These are phyloP conservation scores for Dicerorhinus sumatrensis DNA, from an alignment of 2,113 vertebrate species.

Conservation along the genomic window DNA sequence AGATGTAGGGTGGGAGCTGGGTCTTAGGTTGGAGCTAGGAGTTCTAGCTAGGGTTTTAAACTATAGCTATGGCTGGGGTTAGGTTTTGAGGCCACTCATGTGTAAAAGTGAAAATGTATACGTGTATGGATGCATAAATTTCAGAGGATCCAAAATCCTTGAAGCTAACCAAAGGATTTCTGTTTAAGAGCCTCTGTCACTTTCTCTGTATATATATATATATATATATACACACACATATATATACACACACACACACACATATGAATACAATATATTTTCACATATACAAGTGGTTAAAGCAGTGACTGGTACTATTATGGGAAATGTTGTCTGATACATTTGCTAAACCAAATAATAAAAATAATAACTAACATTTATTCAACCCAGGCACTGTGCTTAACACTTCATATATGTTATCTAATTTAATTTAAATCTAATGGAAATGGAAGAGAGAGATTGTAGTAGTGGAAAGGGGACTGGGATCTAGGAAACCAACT, in stretches of 20 bases:
- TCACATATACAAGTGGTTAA: not conserved
- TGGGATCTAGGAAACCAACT: not conserved
- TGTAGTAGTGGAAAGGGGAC: not conserved
- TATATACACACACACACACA: not conserved
- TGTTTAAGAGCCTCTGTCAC: not conserved
- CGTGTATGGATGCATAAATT: not conserved
- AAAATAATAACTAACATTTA: not conserved
- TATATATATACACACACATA: not conserved
- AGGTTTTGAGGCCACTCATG: not conserved
- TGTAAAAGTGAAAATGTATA: not conserved
- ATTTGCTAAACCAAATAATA: not conserved
- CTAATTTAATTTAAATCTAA: not conserved
- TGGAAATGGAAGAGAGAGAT: not conserved
- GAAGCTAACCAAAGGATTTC: not conserved
- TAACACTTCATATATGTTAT: not conserved
- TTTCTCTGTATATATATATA: not conserved
- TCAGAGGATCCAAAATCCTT: not conserved
- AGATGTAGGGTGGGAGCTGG: not conserved
- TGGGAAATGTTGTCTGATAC: not conserved
- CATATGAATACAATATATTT: not conserved
- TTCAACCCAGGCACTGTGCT: not conserved
- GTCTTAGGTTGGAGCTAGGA: not conserved
- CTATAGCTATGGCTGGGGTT: not conserved
- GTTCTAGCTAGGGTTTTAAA: not conserved
- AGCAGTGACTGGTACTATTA: not conserved